Conservation (phyloP, 2,113 vertebrate species). For the Microcebus jonahi region DNA sequence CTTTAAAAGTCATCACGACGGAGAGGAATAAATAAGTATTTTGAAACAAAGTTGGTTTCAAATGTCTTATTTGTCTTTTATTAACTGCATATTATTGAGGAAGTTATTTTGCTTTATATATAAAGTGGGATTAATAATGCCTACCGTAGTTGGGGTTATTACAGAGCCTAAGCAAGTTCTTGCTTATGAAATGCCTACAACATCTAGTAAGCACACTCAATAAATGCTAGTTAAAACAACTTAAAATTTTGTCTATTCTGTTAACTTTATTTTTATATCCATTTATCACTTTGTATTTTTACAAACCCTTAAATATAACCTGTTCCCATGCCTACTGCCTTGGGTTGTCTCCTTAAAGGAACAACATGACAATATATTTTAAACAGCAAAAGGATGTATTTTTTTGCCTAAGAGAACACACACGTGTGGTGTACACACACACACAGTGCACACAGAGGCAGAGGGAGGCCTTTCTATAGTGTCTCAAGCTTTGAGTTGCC, state of each 20-base stretch:
- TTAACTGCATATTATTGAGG: not conserved
- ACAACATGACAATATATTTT: not conserved
- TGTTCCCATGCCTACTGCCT: not conserved
- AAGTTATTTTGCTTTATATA: not conserved
- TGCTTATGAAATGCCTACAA: not conserved
- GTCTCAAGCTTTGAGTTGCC: slow-evolving; percentile 1
- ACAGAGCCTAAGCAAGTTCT: not conserved
- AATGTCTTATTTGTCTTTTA: slow-evolving; percentile 18
- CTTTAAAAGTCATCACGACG: not conserved
- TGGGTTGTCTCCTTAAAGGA: not conserved
- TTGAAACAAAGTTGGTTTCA: not conserved
- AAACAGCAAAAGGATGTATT: not conserved
- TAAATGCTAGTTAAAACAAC: not conserved
- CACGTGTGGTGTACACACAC: not conserved
- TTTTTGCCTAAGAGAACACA: not conserved
- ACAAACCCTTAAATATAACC: not conserved
- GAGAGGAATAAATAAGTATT: not conserved
- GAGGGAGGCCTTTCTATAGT: not conserved
- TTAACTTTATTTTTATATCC: slow-evolving; percentile 13
- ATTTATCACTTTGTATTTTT: slow-evolving; percentile 8
- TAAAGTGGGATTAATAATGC: not conserved
- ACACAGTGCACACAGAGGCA: not conserved
- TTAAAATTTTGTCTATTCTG: slow-evolving; percentile 11
- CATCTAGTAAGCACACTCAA: not conserved
- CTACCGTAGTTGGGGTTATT: not conserved